These are phyloP conservation scores for Malthinus flaveolus DNA, from an alignment of 2,888 invertebrate genomes.

Conservation along the genomic window DNA sequence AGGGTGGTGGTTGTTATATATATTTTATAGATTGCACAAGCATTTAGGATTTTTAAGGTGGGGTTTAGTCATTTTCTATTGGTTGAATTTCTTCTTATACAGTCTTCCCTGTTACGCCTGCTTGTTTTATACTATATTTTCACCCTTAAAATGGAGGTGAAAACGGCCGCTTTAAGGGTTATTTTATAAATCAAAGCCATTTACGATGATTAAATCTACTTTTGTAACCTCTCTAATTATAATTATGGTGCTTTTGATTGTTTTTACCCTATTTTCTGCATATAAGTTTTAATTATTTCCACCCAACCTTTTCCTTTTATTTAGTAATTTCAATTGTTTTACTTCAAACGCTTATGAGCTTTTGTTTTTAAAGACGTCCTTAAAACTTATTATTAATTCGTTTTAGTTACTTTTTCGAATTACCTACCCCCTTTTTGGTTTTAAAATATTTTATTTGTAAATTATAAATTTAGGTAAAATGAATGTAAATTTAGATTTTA, in stretches of 20 bases:
- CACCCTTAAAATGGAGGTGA: slow-evolving; percentile 37
- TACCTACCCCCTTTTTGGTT: too few relatives aligned
- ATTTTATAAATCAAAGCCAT: slow-evolving; percentile 34
- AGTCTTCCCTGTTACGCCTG: slow-evolving; percentile 44
- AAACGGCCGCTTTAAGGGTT: slow-evolving; percentile 29
- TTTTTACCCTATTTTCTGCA: slow-evolving; percentile 21
- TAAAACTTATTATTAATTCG: too few relatives aligned
- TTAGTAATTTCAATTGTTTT: too few relatives aligned
- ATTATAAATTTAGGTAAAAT: too few relatives aligned
- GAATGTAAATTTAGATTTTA: too few relatives aligned
- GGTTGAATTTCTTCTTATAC: slow-evolving; percentile 43
- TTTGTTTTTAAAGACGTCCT: too few relatives aligned
- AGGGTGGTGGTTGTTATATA: slow-evolving; percentile 34
- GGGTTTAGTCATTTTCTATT: slow-evolving; percentile 40
- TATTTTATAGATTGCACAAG: slow-evolving; percentile 32
- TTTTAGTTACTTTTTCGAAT: too few relatives aligned
- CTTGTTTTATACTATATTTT: slow-evolving; percentile 35
- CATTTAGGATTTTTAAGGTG: slow-evolving; percentile 33
- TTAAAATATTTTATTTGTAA: too few relatives aligned
- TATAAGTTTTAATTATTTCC: too few relatives aligned
- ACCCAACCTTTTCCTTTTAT: too few relatives aligned
- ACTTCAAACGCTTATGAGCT: too few relatives aligned
- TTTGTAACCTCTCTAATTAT: slow-evolving; percentile 43
- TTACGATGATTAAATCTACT: slow-evolving; percentile 47
- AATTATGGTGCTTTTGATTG: slow-evolving; percentile 29